Base-by-base conservation (phyloP, 1,140 invertebrate genomes). In the Portunus trituberculatus region DNA sequence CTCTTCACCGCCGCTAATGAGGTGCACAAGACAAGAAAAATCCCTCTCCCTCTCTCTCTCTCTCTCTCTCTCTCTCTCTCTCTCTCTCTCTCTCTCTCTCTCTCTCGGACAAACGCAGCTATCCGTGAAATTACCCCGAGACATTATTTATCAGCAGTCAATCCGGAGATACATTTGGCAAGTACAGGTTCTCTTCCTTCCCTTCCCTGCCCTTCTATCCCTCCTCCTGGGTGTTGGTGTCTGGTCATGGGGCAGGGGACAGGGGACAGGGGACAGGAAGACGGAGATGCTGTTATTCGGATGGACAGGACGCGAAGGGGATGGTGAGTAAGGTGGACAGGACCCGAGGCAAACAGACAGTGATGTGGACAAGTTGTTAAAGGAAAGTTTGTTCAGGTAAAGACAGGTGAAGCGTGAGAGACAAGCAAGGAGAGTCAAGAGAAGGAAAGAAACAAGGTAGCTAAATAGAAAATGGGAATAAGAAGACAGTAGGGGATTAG, bases 41-140 rank as follows among this genome's bases (percentile, higher is more conserved):
- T 14, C 90, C 25, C 90, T 48, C 90, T 28, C 46, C 31, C 46
- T 28, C 12, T 91, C 90, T 83, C 76, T 93, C 92, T 48, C 67
- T 45, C 92, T 83, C 76, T 45, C 76, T 83, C 31, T 84, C 59
- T 16, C 12, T 28, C 67, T 76, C 52, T 31, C 29, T 29, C 91
- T 29, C 28, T 31, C 29, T 10, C 91, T 0, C 20, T 29, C 6
- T 31, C 59, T 20, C 25, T 59, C n/a, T 76, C 91, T 84, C 39
- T 52, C 16, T 28, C 82, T n/a, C 20, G 10, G n/a, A 83, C 91
- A 67, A 31, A n/a, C 16, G n/a, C 76, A 28, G 25, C 25, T 84
- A 14, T 1, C 76, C 25, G 76, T 82, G 32, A 88, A 45, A 39
- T 88, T 29, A 88, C 3, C 31, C 45, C 8, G 6, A 76, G 52